Evolutionary conservation across 2,888 invertebrate genomes (phyloP).

Genomic region (Linnaemya vulpina): DNA sequence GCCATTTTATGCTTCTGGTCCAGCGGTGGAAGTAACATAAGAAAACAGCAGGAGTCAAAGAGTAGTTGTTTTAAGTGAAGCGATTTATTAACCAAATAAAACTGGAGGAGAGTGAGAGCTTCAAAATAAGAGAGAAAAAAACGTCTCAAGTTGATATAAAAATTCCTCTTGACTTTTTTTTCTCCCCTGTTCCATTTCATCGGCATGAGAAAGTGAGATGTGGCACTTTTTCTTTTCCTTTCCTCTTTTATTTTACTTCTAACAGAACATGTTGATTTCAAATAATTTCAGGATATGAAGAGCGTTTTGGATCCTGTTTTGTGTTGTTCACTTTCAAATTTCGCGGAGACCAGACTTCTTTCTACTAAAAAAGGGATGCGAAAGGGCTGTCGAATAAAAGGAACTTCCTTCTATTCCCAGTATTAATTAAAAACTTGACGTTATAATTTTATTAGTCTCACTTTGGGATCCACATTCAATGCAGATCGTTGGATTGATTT

Average conservation of each 20-base stretch:
- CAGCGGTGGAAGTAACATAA: not conserved
- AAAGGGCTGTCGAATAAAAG: too few relatives aligned
- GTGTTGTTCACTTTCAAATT: too few relatives aligned
- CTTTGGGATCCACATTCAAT: too few relatives aligned
- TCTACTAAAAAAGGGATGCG: too few relatives aligned
- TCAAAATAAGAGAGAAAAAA: conserved; percentile 16
- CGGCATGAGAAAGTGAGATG: conserved; percentile 43
- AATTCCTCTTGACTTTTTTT: conserved; percentile 5
- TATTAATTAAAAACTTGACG: too few relatives aligned
- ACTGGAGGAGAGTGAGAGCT: not conserved
- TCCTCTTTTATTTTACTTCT: conserved; percentile 21
- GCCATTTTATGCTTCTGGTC: not conserved
- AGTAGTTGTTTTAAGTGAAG: conserved; percentile 69
- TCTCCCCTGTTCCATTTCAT: not conserved
- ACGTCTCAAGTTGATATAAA: conserved; percentile 53
- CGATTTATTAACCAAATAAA: conserved; percentile 69
- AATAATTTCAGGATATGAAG: too few relatives aligned
- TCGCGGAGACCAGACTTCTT: too few relatives aligned
- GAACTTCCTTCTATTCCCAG: too few relatives aligned
- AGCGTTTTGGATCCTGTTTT: too few relatives aligned
- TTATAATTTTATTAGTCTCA: too few relatives aligned
- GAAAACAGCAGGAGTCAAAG: conserved; percentile 39
- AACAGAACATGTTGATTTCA: conserved; percentile 72
- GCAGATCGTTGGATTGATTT: too few relatives aligned
- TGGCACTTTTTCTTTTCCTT: conserved; percentile 37